Evolutionary conservation across 2,888 invertebrate species (phyloP).

Genomic region (Diogma glabrata): DNA sequence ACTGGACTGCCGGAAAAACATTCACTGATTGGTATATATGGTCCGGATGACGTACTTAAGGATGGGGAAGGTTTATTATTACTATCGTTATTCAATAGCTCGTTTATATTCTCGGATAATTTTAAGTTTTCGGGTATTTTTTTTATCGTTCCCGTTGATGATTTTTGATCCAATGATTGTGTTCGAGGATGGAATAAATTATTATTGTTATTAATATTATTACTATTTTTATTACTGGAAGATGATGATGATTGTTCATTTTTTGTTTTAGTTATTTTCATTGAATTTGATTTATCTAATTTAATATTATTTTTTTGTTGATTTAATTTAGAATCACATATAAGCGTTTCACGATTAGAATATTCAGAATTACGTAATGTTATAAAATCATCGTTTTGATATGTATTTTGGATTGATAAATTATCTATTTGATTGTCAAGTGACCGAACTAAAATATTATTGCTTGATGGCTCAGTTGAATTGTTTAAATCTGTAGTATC

Average conservation of each 20-base stretch:
- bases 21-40: conserved; percentile 87
- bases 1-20: conserved; percentile 70
- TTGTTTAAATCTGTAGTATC: conserved; percentile 26
- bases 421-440: conserved; percentile 15
- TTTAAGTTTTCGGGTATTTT: conserved; percentile 37
- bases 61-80: conserved; percentile 47
- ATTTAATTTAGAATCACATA: conserved; percentile 24
- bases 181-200: conserved; percentile 17
- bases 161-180: conserved; percentile 15
- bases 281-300: not conserved
- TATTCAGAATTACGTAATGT: conserved; percentile 28
- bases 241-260: conserved; percentile 2
- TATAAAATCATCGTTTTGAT: conserved; percentile 25
- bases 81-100: conserved; percentile 17
- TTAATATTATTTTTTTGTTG: conserved; percentile 21
- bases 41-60: conserved; percentile 59
- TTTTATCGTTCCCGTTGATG: conserved; percentile 26
- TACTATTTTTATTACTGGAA: conserved; percentile 8
- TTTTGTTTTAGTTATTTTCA: not conserved
- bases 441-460: conserved; percentile 8
- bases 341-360: conserved; percentile 31
- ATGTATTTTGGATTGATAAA: conserved; percentile 17
- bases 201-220: conserved; percentile 6
- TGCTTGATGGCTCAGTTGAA: conserved; percentile 17
- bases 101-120: conserved; percentile 17